A percentile compares a stretch with the other conserved stretches of the same genome.
phyloP scores from a whole-genome alignment of 2,113 vertebrate species.

The Empidonax traillii region DNA sequence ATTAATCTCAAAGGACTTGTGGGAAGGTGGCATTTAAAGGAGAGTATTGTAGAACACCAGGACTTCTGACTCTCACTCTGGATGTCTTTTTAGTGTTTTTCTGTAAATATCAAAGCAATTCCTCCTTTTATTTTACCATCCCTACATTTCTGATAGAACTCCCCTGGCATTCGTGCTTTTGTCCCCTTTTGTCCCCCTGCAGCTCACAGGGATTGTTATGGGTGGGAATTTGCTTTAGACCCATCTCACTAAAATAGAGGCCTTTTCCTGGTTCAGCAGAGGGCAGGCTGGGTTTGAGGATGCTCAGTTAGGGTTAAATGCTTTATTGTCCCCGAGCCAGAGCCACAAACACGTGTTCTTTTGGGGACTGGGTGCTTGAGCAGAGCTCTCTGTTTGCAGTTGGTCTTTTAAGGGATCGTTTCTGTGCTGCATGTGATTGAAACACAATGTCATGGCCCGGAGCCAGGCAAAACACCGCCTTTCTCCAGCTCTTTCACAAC shows the following conservation, averaged over 20 bases:
- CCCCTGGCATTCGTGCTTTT: background rate
- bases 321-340: background rate
- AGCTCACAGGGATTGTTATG: background rate
- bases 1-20: background rate
- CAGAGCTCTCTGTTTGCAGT: background rate
- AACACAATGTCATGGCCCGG: background rate
- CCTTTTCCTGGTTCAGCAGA: background rate
- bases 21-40: background rate
- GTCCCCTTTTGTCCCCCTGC: background rate
- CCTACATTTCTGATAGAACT: background rate
- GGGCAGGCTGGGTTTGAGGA: background rate
- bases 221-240: background rate
- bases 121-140: background rate
- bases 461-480: background rate
- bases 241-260: fast-evolving
- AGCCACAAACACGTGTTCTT: fast-evolving
- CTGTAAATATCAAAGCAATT: background rate
- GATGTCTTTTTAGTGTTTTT: background rate
- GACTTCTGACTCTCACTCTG: background rate
- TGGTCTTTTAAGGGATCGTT: background rate
- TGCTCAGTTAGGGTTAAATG: background rate
- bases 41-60: background rate
- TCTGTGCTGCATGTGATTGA: background rate
- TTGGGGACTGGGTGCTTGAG: background rate
- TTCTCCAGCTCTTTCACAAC: background rate